Percentiles rank a stretch among this genome's conserved stretches.
These are phyloP conservation scores for Drosophila nannoptera DNA, from an alignment of 1,140 invertebrate species.

Conservation along the genomic window DNA sequence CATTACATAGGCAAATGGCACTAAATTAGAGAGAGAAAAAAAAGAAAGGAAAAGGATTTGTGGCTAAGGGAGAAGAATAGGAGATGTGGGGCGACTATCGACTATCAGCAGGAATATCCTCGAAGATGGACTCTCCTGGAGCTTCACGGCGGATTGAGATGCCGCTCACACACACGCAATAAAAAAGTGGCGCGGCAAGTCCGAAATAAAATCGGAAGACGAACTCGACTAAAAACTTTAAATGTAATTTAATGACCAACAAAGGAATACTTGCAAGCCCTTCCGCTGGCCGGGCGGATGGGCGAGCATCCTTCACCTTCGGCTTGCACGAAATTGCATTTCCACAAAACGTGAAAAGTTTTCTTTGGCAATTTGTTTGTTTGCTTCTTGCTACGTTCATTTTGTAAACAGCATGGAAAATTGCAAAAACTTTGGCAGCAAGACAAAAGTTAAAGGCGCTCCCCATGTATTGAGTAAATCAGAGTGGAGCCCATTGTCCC, in stretches of 20 bases:
- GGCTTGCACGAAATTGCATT: slow-evolving; percentile 64
- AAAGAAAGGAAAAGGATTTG: slow-evolving; percentile 26
- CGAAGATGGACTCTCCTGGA: neutral
- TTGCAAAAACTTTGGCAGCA: slow-evolving; percentile 62
- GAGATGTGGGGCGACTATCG: neutral
- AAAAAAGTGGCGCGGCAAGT: neutral
- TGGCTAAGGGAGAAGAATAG: neutral
- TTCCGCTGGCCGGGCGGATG: neutral
- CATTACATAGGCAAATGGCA: slow-evolving; percentile 59
- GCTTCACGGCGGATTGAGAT: neutral
- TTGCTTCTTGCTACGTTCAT: slow-evolving; percentile 67
- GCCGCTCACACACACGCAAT: neutral
- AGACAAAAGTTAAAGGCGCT: slow-evolving; percentile 66
- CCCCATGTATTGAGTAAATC: slow-evolving; percentile 56
- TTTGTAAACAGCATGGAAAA: slow-evolving; percentile 73
- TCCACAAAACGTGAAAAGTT: slow-evolving; percentile 64
- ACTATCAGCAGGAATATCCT: too few relatives aligned
- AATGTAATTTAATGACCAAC: slow-evolving; percentile 70
- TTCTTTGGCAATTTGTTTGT: slow-evolving; percentile 73
- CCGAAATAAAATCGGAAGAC: slow-evolving; percentile 6
- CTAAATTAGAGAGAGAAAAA: slow-evolving; percentile 39
- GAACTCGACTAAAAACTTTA: slow-evolving; percentile 50
- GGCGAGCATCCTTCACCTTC: slow-evolving; percentile 6
- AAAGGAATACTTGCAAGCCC: slow-evolving; percentile 56
- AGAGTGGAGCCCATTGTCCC: slow-evolving; percentile 24